Evolutionary conservation across 2,888 invertebrate species (phyloP).

Genomic region (Eumerus sabulonum): DNA sequence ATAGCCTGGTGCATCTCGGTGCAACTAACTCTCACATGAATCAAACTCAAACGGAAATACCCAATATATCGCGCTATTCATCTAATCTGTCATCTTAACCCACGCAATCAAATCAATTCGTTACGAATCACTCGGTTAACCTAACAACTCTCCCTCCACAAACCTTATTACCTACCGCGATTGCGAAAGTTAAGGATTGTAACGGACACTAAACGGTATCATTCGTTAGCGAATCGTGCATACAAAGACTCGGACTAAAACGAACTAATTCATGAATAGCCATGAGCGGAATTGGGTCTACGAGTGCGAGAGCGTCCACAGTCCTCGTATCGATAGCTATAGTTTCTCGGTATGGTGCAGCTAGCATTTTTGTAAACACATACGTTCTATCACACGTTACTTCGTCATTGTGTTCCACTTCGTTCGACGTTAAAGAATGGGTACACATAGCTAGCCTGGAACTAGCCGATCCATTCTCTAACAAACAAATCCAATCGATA

Average conservation of each 20-base stretch:
- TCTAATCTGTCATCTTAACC: neutral
- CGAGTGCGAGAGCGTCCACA: constrained; percentile 6
- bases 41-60: neutral
- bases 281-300: constrained; percentile 11
- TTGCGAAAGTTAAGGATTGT: constrained; percentile 3
- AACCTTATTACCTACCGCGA: constrained; percentile 18
- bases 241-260: constrained; percentile 1
- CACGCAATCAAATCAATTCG: neutral
- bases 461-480: constrained; percentile 57
- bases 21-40: neutral
- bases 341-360: constrained; percentile 2
- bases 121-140: constrained; percentile 1
- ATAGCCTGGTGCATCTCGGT: constrained; percentile 20
- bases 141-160: neutral
- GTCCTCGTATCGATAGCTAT: constrained; percentile 6
- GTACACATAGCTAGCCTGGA: constrained; percentile 24
- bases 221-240: constrained; percentile 12
- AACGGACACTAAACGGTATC: constrained; percentile 17
- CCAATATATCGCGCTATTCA: neutral
- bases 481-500: constrained; percentile 42
- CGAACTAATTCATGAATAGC: constrained; percentile 9
- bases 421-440: constrained; percentile 23
- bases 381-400: constrained; percentile 17
- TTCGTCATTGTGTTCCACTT: neutral
- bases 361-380: constrained; percentile 20